A percentile compares a stretch with the other conserved stretches of the same genome.
These are phyloP conservation scores for Myoxocephalus aenaeus DNA, from an alignment of 2,797 vertebrate genomes.

Conservation along the genomic window DNA sequence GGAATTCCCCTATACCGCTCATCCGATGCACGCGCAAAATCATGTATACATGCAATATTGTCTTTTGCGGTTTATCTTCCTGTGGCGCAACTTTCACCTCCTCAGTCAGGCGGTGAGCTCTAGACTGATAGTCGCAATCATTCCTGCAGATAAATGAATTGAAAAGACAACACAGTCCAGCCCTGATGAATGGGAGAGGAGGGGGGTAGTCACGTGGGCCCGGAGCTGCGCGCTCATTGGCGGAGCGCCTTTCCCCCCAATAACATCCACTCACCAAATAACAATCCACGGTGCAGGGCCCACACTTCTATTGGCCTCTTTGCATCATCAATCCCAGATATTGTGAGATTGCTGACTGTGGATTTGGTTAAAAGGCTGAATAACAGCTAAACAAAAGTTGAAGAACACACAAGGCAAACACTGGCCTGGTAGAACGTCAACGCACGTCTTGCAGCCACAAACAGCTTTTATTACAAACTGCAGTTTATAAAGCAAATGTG, in stretches of 20 bases:
- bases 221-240: slow-evolving; percentile 87
- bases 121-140: slow-evolving; percentile 99
- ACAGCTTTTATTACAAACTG: background rate
- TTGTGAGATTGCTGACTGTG: slow-evolving; percentile 90
- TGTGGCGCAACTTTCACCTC: slow-evolving; percentile 99
- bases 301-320: slow-evolving; percentile 91
- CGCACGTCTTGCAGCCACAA: slow-evolving; percentile 36
- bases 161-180: slow-evolving; percentile 99
- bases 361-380: slow-evolving; percentile 87
- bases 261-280: slow-evolving; percentile 91
- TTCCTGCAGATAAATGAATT: slow-evolving; percentile 99
- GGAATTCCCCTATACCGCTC: slow-evolving; percentile 81
- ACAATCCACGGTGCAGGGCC: slow-evolving; percentile 87
- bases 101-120: slow-evolving; percentile 99
- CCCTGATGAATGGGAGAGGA: slow-evolving; percentile 99
- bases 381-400: slow-evolving; percentile 74
- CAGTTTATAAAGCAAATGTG: slow-evolving; percentile 29
- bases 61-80: slow-evolving; percentile 99
- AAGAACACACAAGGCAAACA: slow-evolving; percentile 52
- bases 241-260: slow-evolving; percentile 79
- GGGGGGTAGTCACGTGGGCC: slow-evolving; percentile 90
- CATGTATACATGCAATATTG: slow-evolving; percentile 95
- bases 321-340: slow-evolving; percentile 96
- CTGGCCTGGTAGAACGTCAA: slow-evolving; percentile 43
- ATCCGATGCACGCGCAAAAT: slow-evolving; percentile 88